Percentiles rank a stretch among this genome's conserved stretches.
Evolutionary conservation across 23 tunicate species (phyloP).

Genomic region (Styela plicata): DNA sequence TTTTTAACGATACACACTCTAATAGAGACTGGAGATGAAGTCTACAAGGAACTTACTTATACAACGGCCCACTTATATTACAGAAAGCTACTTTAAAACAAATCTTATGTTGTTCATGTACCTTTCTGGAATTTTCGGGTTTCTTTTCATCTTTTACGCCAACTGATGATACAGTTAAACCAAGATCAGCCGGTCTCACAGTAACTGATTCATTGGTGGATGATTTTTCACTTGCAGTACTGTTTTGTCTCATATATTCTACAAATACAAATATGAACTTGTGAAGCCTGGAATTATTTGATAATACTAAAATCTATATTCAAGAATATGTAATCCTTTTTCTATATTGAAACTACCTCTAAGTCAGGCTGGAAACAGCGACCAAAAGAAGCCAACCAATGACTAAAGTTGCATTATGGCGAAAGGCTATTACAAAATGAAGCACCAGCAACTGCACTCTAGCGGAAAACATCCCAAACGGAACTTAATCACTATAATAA

Average conservation of each 20-base stretch:
- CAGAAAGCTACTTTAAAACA: neutral
- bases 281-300: no score
- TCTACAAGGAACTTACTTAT: no score
- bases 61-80: neutral
- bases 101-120: neutral
- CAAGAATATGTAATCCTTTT: neutral
- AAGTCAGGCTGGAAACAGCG: no score
- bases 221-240: conserved; percentile 28
- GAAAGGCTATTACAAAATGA: no score
- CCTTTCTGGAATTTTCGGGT: conserved; percentile 64
- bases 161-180: conserved; percentile 89
- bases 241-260: conserved; percentile 51
- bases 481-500: no score
- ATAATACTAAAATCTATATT: no score
- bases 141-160: conserved; percentile 64
- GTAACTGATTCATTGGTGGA: conserved; percentile 40
- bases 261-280: neutral
- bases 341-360: neutral
- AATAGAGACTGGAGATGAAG: no score
- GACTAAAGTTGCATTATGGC: no score
- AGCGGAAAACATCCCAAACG: no score
- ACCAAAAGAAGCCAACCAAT: no score
- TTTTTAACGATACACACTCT: neutral
- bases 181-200: conserved; percentile 86
- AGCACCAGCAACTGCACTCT: no score